phyloP scores from a whole-genome alignment of 2,113 vertebrate species.

The Rhinoptilus africanus region DNA sequence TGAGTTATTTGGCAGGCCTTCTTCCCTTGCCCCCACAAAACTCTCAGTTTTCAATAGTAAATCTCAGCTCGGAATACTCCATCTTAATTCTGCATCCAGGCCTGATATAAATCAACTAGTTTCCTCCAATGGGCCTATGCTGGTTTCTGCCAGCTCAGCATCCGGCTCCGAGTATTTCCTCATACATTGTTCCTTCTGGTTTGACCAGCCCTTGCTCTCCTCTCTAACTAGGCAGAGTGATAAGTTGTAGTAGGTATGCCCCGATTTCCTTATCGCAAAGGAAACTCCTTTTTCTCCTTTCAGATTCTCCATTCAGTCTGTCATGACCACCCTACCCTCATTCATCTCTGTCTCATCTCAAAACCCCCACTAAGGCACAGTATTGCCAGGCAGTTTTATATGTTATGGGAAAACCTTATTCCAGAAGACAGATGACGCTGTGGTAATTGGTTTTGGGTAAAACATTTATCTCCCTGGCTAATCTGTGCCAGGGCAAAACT shows the following conservation, averaged over 20 bases:
- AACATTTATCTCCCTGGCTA: background rate
- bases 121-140: background rate
- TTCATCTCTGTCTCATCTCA: background rate
- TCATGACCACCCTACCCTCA: background rate
- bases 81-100: background rate
- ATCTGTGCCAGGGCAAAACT: background rate
- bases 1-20: constrained; percentile 11
- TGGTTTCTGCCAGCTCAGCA: background rate
- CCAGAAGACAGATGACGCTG: background rate
- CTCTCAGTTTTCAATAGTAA: constrained; percentile 1
- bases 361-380: background rate
- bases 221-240: background rate
- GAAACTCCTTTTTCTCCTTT: background rate
- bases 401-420: background rate
- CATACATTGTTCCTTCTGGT: background rate
- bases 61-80: background rate
- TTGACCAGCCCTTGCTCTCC: background rate
- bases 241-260: background rate
- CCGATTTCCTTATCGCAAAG: background rate
- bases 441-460: background rate
- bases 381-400: background rate
- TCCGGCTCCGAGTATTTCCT: background rate
- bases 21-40: background rate
- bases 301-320: background rate
- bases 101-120: background rate